A percentile compares a stretch with the other conserved stretches of the same genome.
Conservation (phyloP, 2,113 vertebrate genomes). For the Platysteira castanea region DNA sequence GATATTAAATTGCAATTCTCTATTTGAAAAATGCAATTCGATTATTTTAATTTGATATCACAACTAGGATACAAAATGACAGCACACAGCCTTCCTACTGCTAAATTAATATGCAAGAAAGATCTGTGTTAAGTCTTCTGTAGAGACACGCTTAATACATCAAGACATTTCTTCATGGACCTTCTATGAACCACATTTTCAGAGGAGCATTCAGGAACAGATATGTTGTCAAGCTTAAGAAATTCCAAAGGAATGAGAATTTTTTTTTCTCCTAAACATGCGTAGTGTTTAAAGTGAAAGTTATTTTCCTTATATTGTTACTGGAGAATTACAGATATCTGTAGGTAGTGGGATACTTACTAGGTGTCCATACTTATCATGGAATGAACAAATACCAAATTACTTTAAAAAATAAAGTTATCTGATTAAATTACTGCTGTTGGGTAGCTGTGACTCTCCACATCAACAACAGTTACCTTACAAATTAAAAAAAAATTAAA, state of each 20-base stretch:
- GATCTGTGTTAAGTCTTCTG: neutral
- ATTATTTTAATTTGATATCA: neutral
- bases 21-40: neutral
- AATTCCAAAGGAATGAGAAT: neutral
- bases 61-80: neutral
- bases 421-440: neutral
- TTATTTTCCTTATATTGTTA: neutral
- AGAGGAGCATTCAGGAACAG: neutral
- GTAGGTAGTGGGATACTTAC: neutral
- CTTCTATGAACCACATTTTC: neutral
- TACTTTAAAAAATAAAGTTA: neutral
- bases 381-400: neutral
- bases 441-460: neutral
- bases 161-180: neutral
- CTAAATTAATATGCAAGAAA: neutral
- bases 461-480: neutral
- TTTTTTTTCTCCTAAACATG: neutral
- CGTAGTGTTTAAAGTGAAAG: neutral
- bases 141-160: fast-evolving
- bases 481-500: neutral
- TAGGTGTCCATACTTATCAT: neutral
- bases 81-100: neutral
- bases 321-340: neutral
- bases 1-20: neutral
- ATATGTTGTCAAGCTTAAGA: neutral